Conservation (phyloP, 2,888 invertebrate genomes). For the Mactromeris polynyma region DNA sequence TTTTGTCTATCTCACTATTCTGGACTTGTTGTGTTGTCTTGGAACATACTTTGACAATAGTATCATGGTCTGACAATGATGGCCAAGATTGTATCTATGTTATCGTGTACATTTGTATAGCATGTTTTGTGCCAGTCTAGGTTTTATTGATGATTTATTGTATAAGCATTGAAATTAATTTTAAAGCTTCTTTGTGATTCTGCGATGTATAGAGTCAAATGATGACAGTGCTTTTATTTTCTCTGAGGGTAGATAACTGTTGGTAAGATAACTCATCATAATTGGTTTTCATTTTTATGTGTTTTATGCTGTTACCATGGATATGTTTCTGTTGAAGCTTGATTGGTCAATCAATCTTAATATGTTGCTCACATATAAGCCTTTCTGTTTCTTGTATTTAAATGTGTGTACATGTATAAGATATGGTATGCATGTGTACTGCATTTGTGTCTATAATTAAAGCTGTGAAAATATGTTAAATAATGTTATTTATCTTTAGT, state of each 20-base stretch:
- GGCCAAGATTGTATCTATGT: not conserved
- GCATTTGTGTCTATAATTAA: conserved; percentile 22
- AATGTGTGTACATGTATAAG: conserved; percentile 4
- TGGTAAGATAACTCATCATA: not conserved
- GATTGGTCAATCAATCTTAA: not conserved
- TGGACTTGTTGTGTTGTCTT: too few relatives aligned
- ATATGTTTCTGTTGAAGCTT: conserved; percentile 6
- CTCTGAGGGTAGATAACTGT: not conserved
- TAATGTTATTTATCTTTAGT: not conserved
- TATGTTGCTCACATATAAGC: conserved; percentile 6
- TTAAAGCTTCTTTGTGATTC: not conserved
- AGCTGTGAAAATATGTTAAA: conserved; percentile 11
- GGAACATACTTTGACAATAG: too few relatives aligned
- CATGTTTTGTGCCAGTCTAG: not conserved
- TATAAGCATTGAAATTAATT: not conserved
- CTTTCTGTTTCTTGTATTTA: conserved; percentile 11
- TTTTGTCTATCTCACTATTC: too few relatives aligned
- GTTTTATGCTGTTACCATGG: not conserved
- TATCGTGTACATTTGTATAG: not conserved
- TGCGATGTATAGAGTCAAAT: not conserved
- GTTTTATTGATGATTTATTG: conserved; percentile 3
- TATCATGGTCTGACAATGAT: too few relatives aligned
- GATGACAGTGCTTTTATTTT: conserved; percentile 1
- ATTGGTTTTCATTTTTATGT: not conserved
- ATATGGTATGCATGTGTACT: not conserved